Evolutionary conservation across 2,797 vertebrate genomes (phyloP), one percentile per base, ranked within the genome.

Genomic region (Sebastes iracundus): DNA sequence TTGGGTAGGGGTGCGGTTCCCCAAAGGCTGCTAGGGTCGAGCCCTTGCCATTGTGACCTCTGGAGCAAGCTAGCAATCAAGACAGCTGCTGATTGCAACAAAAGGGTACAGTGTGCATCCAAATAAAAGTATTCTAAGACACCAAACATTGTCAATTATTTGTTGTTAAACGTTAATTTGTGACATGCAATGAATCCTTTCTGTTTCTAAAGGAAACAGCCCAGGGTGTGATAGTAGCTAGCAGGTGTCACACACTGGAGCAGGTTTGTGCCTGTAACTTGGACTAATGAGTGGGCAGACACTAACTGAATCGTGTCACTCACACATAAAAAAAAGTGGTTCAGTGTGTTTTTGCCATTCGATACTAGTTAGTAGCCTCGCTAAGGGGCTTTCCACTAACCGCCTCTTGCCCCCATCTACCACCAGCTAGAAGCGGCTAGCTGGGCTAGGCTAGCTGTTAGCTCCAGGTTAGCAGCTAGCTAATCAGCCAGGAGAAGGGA

Each of bases 1-100:
- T 80, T 83, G 92, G 92, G 90, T 33, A 92, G 93, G 93, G 95
- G 93, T 96, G 95, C 90, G 95, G 95, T 89, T 95, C 96, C 95
- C 95, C 95, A 95, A 96, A 96, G 95, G 93, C 94, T 94, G 83
- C 75, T 82, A 75, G 93, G 95, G 93, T 96, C 94, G 90, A 95
- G 91, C 90, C 88, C 90, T 92, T 93, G 89, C 94, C 85, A 94
- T 95, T 95, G 92, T 95, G 95, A 96, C 95, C 96, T 95, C 90
- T 93, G 85, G 89, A 86, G 89, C 86, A 61, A 77, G 84, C 87
- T 89, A 91, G 87, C 77, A 91, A 93, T 94, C 84, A 92, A 92
- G 87, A 83, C 87, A 87, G 87, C 93, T 92, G 85, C 88, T 86
- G 86, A 85, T 78, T 78, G 59, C 78, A 91, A 91, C 83, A 73